A percentile compares a stretch with the other conserved stretches of the same genome.
phyloP scores from a whole-genome alignment of 2,113 vertebrate species.

The Pheucticus melanocephalus region DNA sequence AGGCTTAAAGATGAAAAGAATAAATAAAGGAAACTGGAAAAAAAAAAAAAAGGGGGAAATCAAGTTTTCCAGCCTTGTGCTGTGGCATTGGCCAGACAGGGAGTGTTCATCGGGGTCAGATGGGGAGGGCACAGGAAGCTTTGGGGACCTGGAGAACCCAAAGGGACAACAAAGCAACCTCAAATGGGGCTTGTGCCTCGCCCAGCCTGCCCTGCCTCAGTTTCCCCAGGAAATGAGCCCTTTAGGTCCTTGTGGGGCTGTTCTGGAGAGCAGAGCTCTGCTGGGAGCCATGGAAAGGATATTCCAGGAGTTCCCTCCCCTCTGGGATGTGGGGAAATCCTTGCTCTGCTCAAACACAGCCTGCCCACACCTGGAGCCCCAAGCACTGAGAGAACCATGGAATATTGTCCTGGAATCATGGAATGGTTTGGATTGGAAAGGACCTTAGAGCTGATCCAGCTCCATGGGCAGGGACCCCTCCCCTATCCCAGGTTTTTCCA shows the following conservation, averaged over 20 bases:
- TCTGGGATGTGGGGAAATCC: fast-evolving
- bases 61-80: neutral
- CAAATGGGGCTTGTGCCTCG: neutral
- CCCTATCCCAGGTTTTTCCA: neutral
- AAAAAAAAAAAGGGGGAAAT: neutral
- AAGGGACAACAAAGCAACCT: neutral
- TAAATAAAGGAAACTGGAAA: neutral
- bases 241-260: fast-evolving
- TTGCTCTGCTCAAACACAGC: neutral
- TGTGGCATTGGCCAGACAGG: neutral
- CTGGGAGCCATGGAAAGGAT: neutral
- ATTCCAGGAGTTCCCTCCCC: neutral
- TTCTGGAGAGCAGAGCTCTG: neutral
- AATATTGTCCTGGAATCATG: fast-evolving
- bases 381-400: fast-evolving
- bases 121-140: neutral
- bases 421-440: neutral
- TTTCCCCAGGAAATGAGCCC: neutral
- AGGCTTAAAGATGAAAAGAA: neutral
- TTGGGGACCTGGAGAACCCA: too few species aligned
- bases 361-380: neutral
- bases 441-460: fast-evolving
- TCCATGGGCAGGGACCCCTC: neutral
- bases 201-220: neutral
- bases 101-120: neutral